These are phyloP conservation scores for Mobula hypostoma DNA, from an alignment of 2,113 vertebrate species.

Conservation along the genomic window DNA sequence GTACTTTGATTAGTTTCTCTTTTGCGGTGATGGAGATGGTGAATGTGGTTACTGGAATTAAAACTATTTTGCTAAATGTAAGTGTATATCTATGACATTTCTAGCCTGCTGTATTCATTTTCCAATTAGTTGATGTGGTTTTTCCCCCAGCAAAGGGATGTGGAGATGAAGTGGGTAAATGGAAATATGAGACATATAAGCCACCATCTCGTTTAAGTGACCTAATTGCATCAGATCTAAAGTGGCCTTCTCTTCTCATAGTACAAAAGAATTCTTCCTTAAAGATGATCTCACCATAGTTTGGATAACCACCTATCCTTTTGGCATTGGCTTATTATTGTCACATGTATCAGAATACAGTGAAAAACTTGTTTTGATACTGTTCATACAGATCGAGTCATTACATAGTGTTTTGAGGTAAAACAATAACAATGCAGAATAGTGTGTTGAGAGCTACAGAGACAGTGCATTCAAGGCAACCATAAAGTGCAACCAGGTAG, in stretches of 20 bases:
- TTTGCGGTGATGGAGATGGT: not conserved
- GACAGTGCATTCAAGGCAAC: too few relatives aligned
- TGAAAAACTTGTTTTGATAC: too few relatives aligned
- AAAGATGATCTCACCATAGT: not conserved
- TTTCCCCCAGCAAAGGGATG: not conserved
- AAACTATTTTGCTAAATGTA: not conserved
- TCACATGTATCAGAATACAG: too few relatives aligned
- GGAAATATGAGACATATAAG: not conserved
- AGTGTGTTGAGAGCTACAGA: too few relatives aligned
- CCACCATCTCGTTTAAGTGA: not conserved
- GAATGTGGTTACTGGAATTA: not conserved
- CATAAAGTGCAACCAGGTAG: too few relatives aligned
- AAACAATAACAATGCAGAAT: too few relatives aligned
- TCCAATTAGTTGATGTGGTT: not conserved
- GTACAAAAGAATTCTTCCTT: not conserved
- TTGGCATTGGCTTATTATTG: too few relatives aligned
- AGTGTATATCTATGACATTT: not conserved
- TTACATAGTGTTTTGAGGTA: too few relatives aligned
- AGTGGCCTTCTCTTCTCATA: not conserved
- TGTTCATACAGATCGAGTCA: too few relatives aligned
- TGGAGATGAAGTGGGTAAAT: not conserved
- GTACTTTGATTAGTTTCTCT: not conserved
- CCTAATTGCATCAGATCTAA: not conserved
- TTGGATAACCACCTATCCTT: not conserved
- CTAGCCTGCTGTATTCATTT: not conserved